A percentile compares a stretch with the other conserved stretches of the same genome.
Evolutionary conservation across 2,888 invertebrate species (phyloP).

Genomic region (Crioceris asparagi): DNA sequence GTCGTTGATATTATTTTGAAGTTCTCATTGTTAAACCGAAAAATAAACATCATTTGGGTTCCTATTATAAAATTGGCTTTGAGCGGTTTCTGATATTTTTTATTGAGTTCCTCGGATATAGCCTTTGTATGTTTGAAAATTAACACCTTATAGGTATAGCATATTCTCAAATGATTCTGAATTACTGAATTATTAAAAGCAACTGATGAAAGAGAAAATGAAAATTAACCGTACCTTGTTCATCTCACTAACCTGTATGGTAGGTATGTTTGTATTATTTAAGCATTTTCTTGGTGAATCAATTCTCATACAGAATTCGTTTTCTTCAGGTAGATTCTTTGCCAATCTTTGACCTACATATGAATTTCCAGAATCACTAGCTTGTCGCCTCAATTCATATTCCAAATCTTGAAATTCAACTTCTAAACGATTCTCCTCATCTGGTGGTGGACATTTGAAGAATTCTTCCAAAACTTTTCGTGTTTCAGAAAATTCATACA

Average conservation of each 20-base stretch:
- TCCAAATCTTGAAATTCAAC: slow-evolving; percentile 57
- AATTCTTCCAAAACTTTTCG: slow-evolving; percentile 86
- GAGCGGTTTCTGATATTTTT: too few relatives aligned
- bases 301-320: slow-evolving; percentile 36
- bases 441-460: slow-evolving; percentile 68
- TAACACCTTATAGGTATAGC: too few relatives aligned
- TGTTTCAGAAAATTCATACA: slow-evolving; percentile 88
- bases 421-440: slow-evolving; percentile 47
- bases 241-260: slow-evolving; percentile 40
- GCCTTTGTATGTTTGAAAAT: too few relatives aligned
- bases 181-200: too few relatives aligned
- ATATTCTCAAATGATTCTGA: too few relatives aligned
- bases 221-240: slow-evolving; percentile 23
- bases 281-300: slow-evolving; percentile 51
- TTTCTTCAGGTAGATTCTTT: slow-evolving; percentile 41
- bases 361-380: slow-evolving; percentile 52
- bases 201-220: not conserved
- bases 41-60: too few relatives aligned
- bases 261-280: slow-evolving; percentile 46
- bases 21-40: too few relatives aligned
- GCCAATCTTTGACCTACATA: slow-evolving; percentile 68
- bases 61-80: too few relatives aligned
- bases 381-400: slow-evolving; percentile 65
- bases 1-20: too few relatives aligned
- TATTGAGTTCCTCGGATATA: too few relatives aligned